Conservation (phyloP, 1,140 invertebrate genomes). For the Saxidomus purpurata region DNA sequence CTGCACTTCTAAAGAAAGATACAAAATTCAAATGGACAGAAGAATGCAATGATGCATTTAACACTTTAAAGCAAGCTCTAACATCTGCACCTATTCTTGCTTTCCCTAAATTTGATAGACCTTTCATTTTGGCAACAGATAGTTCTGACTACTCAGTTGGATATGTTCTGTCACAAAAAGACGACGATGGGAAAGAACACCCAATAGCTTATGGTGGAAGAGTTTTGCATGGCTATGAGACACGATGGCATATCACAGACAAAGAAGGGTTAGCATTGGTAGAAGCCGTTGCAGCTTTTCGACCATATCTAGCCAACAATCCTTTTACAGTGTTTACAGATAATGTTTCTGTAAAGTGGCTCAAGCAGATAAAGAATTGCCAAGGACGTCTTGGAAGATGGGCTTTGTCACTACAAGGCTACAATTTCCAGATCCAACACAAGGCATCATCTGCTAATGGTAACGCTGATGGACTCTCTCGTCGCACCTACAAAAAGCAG, state of each 20-base stretch:
- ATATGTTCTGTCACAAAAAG: slow-evolving; percentile 53
- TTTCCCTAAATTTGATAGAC: not conserved
- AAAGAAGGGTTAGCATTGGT: slow-evolving; percentile 46
- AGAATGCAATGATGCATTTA: slow-evolving; percentile 21
- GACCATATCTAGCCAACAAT: slow-evolving; percentile 7
- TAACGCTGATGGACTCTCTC: not conserved
- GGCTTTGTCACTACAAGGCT: slow-evolving; percentile 39
- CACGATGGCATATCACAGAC: slow-evolving; percentile 11
- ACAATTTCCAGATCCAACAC: slow-evolving; percentile 31
- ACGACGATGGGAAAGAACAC: slow-evolving; percentile 38
- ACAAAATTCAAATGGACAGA: slow-evolving; percentile 3
- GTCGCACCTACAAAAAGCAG: not conserved
- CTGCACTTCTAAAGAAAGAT: not conserved
- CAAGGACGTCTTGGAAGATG: slow-evolving; percentile 12
- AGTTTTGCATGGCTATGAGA: slow-evolving; percentile 1
- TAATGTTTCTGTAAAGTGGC: slow-evolving; percentile 22
- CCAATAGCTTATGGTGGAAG: slow-evolving; percentile 20
- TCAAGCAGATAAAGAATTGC: slow-evolving; percentile 19
- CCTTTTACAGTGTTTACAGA: slow-evolving; percentile 52
- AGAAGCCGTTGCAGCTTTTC: slow-evolving; percentile 34
- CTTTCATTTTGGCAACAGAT: not conserved
- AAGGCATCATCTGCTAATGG: not conserved
- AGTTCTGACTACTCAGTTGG: slow-evolving; percentile 17
- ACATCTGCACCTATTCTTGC: slow-evolving; percentile 9
- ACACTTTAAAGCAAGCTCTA: not conserved